Conservation (phyloP, 2,113 vertebrate genomes). For the Chaenogobius annularis region DNA sequence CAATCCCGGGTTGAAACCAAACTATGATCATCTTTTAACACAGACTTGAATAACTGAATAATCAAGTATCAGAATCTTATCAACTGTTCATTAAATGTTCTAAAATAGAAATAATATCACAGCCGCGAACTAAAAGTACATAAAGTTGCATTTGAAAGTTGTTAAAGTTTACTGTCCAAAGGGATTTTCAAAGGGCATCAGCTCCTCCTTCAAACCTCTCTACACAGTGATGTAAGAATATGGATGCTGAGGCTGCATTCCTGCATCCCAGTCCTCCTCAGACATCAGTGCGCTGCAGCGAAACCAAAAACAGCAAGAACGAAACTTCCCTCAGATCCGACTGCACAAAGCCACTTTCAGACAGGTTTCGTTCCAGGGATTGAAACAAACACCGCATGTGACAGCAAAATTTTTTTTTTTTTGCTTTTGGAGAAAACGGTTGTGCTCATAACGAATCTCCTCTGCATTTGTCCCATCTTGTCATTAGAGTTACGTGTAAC, state of each 20-base stretch:
- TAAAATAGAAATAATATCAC: no score
- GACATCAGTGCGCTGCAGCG: not conserved
- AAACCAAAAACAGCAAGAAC: not conserved
- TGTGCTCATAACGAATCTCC: no score
- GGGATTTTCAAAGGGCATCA: not conserved
- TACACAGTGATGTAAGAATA: not conserved
- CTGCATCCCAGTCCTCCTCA: not conserved
- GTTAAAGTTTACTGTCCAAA: not conserved
- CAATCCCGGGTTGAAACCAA: no score
- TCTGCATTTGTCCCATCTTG: no score
- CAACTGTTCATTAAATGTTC: no score
- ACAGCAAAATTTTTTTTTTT: not conserved
- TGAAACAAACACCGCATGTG: not conserved
- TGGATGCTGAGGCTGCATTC: constrained; percentile 3
- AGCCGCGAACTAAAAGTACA: no score
- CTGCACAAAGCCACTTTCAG: not conserved
- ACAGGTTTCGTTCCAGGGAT: not conserved
- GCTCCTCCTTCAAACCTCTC: not conserved
- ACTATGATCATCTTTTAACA: no score
- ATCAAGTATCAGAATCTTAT: no score
- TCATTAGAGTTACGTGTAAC: no score
- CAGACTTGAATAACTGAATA: no score
- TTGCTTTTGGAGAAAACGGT: not conserved
- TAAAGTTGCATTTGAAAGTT: no score
- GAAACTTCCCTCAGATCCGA: not conserved